Base-by-base conservation (phyloP, 1,140 invertebrate species). In the Penaeus indicus region DNA sequence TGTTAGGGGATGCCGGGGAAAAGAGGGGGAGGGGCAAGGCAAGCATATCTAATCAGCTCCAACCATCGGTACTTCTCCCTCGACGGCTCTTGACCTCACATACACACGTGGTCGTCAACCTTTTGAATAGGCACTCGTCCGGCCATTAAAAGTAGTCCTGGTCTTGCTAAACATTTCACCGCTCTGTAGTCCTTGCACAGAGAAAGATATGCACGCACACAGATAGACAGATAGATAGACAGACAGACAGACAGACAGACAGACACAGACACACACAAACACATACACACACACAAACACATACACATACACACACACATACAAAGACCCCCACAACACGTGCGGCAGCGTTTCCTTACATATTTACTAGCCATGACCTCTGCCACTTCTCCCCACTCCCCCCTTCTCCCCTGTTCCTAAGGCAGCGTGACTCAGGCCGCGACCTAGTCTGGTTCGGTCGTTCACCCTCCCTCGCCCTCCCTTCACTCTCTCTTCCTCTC, bases 271-370 rank as follows among this genome's bases (percentile, higher is more conserved):
- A 80, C 47, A 32, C 13, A 80, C n/a, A 8, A 10, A 27, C 47
- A 80, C 54, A 69, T 13, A 69, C 27, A 69, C 3, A 69, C 27
- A 69, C 27, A 86, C 84, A 82, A 47, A 47, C 22, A 67, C 60
- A 54, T 27, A 86, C 75, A 61, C 63, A 69, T 47, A 75, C 54
- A 42, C 25, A 69, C 25, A 82, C 62, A 63, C 69, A 84, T 18
- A 84, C 85, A 47, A 80, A 1, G 47, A 42, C 78, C 7, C 19
- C 47, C 38, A 60, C n/a, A 42, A 47, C 42, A 47, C 42, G 42
- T 47, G 42, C 42, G 42, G 42, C 42, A 10, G 42, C 10, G 42
- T 47, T n/a, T 16, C 60, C 54, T 82, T 82, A 62, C 54, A 27
- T 63, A 47, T 38, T 42, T 62, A 22, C 77, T 5, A n/a, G n/a